These are phyloP conservation scores for Cordilura impudica DNA, from an alignment of 2,888 invertebrate species.

Conservation along the genomic window DNA sequence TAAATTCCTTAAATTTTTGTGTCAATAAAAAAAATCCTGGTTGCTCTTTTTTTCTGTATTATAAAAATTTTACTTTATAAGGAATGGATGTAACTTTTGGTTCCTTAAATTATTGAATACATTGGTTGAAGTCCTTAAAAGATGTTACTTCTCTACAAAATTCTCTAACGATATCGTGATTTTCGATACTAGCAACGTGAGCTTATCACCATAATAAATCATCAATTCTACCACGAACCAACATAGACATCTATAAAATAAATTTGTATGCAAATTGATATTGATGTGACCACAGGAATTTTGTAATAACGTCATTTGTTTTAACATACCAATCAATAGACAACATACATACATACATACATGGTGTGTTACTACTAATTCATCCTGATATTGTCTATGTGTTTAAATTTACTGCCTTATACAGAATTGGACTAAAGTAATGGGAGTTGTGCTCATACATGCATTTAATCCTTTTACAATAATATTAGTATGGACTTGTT, in stretches of 20 bases:
- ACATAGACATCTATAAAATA: constrained; percentile 29
- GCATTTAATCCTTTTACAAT: constrained; percentile 51
- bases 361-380: neutral
- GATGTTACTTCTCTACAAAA: too few species aligned
- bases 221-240: neutral
- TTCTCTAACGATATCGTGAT: too few species aligned
- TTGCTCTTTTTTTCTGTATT: too few species aligned
- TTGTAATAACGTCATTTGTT: constrained; percentile 61
- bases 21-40: too few species aligned
- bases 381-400: neutral
- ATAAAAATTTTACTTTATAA: too few species aligned
- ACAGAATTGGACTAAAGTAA: constrained; percentile 29
- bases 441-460: constrained; percentile 23
- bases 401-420: neutral
- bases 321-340: constrained; percentile 58
- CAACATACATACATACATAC: neutral
- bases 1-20: too few species aligned
- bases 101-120: too few species aligned
- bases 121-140: too few species aligned
- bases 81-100: too few species aligned
- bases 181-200: too few species aligned
- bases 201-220: neutral
- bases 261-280: constrained; percentile 56
- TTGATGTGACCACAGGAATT: constrained; percentile 63
- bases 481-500: constrained; percentile 44